These are phyloP conservation scores for Meloidogyne hapla DNA, from an alignment of 1,140 invertebrate species.

Conservation along the genomic window DNA sequence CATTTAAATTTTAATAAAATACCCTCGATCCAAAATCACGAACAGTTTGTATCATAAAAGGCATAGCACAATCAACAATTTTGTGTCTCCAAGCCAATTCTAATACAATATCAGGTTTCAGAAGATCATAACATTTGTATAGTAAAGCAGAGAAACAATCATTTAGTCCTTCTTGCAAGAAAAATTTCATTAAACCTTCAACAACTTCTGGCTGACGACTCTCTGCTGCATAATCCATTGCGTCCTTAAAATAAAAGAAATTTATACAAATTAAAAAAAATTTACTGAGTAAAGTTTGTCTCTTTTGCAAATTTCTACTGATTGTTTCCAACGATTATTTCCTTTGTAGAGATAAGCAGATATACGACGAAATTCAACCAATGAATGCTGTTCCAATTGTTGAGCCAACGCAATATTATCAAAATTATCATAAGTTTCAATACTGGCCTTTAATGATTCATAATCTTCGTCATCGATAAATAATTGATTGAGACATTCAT, in stretches of 20 bases:
- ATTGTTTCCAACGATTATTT: constrained; percentile 99
- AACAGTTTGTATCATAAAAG: constrained; percentile 92
- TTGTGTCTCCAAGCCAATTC: constrained; percentile 97
- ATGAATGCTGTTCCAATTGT: constrained; percentile 93
- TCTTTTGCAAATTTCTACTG: constrained; percentile 97
- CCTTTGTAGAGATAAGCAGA: constrained; percentile 98
- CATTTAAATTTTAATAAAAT: not conserved
- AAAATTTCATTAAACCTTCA: constrained; percentile 94
- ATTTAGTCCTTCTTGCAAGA: constrained; percentile 87
- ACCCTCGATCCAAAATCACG: constrained; percentile 67
- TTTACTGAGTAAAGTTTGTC: constrained; percentile 84
- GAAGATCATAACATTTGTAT: constrained; percentile 96
- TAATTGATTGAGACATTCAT: constrained; percentile 93
- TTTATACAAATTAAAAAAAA: constrained; percentile 13
- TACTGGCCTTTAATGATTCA: constrained; percentile 86
- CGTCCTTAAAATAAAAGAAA: constrained; percentile 72
- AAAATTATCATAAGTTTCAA: constrained; percentile 99
- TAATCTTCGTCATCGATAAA: constrained; percentile 95
- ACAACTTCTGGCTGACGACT: constrained; percentile 92
- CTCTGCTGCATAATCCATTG: constrained; percentile 98
- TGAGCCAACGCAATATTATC: constrained; percentile 97
- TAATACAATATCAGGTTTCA: constrained; percentile 95
- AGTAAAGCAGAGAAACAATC: constrained; percentile 97
- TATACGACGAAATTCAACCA: constrained; percentile 97
- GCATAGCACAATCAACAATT: constrained; percentile 99